Conservation (phyloP, 1,140 invertebrate species). For the Bradysia coprophila region DNA sequence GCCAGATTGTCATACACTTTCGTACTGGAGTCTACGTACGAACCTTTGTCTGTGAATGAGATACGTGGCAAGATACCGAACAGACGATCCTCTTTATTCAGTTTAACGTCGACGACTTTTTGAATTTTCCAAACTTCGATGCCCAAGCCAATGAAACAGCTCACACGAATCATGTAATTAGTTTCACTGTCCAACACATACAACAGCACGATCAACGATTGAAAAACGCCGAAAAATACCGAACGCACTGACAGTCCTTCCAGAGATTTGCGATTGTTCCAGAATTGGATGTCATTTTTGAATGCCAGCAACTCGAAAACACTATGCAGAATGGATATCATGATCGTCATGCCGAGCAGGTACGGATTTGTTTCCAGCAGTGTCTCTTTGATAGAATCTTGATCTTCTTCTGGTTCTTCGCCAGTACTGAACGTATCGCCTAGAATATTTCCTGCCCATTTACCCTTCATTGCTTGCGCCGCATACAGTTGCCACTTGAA, state of each 20-base stretch:
- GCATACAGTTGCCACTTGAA: conserved; percentile 98
- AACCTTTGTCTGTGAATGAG: conserved; percentile 81
- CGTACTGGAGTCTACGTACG: conserved; percentile 90
- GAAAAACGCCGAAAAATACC: conserved; percentile 98
- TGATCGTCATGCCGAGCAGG: conserved; percentile 77
- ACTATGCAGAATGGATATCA: conserved; percentile 89
- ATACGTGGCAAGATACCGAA: conserved; percentile 69
- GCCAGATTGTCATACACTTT: conserved; percentile 89
- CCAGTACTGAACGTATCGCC: conserved; percentile 17
- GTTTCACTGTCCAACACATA: conserved; percentile 98
- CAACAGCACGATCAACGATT: conserved; percentile 83
- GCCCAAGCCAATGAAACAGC: conserved; percentile 79
- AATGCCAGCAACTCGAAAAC: conserved; percentile 98
- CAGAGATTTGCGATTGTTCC: conserved; percentile 92
- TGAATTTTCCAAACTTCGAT: conserved; percentile 99
- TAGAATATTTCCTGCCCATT: conserved; percentile 37
- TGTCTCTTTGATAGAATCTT: conserved; percentile 94
- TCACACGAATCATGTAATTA: conserved; percentile 86
- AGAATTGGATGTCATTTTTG: conserved; percentile 99
- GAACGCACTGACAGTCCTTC: conserved; percentile 95
- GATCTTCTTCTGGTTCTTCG: conserved; percentile 72
- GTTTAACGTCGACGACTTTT: conserved; percentile 77
- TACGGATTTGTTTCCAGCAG: conserved; percentile 95
- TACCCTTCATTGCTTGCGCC: conserved; percentile 77
- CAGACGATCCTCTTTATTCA: conserved; percentile 52